Percentiles rank a stretch among this genome's conserved stretches.
Conservation (phyloP, 2,888 invertebrate species). For the Myopa testacea region DNA sequence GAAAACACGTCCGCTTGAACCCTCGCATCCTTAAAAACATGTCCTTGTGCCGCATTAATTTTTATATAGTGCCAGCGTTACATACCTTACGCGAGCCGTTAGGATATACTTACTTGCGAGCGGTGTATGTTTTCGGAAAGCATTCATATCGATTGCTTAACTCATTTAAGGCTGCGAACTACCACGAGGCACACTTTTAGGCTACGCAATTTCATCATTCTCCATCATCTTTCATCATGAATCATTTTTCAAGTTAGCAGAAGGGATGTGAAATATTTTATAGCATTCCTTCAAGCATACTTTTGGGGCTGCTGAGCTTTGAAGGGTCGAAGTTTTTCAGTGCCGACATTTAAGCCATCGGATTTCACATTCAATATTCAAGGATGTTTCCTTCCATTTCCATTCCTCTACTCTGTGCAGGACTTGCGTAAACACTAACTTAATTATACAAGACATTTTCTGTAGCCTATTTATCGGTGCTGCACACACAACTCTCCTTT, state of each 20-base stretch:
- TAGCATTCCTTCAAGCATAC: no score
- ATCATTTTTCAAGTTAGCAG: not conserved
- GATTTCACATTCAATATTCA: no score
- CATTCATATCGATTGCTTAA: not conserved
- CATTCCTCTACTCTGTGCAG: no score
- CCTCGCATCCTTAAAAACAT: not conserved
- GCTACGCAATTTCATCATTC: not conserved
- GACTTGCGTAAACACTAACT: no score
- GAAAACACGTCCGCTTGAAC: not conserved
- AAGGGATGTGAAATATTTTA: no score
- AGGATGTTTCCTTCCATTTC: no score
- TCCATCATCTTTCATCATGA: not conserved
- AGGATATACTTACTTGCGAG: not conserved
- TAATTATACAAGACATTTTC: not conserved
- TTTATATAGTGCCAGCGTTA: not conserved
- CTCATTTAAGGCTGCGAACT: not conserved
- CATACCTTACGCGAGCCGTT: not conserved
- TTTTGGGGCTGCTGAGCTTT: no score
- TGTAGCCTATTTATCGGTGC: not conserved
- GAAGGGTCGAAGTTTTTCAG: not conserved
- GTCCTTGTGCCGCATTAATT: constrained; percentile 3
- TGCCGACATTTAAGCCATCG: not conserved
- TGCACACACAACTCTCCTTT: not conserved
- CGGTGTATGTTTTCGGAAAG: not conserved
- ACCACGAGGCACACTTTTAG: not conserved